A percentile compares a stretch with the other conserved stretches of the same genome.
These are phyloP conservation scores for Trichogramma pretiosum DNA, from an alignment of 1,140 invertebrate species.

Conservation along the genomic window DNA sequence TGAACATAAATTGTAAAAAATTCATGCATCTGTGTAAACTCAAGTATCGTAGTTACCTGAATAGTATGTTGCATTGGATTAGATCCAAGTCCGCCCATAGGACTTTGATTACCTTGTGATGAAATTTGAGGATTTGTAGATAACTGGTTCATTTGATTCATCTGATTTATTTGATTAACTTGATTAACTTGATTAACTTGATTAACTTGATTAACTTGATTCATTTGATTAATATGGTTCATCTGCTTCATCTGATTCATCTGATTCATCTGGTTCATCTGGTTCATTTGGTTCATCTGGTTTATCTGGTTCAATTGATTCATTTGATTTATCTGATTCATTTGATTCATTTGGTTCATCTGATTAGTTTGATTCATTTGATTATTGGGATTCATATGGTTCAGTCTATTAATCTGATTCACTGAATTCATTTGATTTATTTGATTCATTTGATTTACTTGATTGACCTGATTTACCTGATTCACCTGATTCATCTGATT, in stretches of 20 bases:
- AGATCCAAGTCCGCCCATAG: conserved; percentile 19
- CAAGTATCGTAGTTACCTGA: conserved; percentile 23
- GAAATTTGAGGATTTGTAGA: too few species aligned
- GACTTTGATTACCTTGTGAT: conserved; percentile 2
- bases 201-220: too few species aligned
- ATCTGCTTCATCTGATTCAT: conserved; percentile 33
- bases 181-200: too few species aligned
- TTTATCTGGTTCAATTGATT: too few species aligned
- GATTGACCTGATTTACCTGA: conserved; percentile 30
- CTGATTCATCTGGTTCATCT: conserved; percentile 34
- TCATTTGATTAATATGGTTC: conserved; percentile 31
- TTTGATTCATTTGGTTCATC: conserved; percentile 35
- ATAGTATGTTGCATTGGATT: conserved; percentile 36
- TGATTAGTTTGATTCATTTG: conserved; percentile 33
- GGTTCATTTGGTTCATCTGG: conserved; percentile 33
- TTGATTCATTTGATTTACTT: conserved; percentile 34
- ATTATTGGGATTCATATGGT: too few species aligned
- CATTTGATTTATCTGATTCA: too few species aligned
- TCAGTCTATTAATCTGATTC: too few species aligned
- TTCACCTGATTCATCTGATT: conserved; percentile 33
- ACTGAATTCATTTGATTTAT: too few species aligned
- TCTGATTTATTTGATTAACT: conserved; percentile 36
- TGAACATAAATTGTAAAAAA: neutral
- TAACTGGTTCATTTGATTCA: conserved; percentile 32
- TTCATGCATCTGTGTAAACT: neutral